Base-by-base conservation (phyloP, 1,140 invertebrate genomes). In the Harpegnathos saltator region DNA sequence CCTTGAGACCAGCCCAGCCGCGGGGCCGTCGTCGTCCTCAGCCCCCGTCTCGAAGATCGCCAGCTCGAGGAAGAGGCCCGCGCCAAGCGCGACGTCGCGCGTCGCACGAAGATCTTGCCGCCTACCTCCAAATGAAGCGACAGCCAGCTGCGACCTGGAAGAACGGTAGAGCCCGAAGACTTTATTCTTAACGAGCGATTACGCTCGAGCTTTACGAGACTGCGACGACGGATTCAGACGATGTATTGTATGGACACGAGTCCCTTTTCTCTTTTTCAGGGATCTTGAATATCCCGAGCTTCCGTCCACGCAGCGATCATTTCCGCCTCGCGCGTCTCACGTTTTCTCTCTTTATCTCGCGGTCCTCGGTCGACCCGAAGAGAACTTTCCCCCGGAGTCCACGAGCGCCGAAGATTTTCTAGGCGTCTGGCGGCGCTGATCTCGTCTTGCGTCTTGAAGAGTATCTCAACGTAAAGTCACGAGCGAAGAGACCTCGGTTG, bases 121-220 rank as follows among this genome's bases (percentile, higher is more conserved):
- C 54, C 17, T 1, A 7, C 19, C 56, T n/a, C 15, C 22, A 58
- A 58, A 4, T 24, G 56, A 44, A 44, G n/a, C 38, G 29, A 33
- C 38, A 1, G 44, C 1, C 22, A 19, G 3, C n/a, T 29, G 24
- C 52, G 52, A 5, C 7, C 61, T 2, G 14, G 72, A 75, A 86
- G 58, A 77, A 87, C 19, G 84, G 78, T 77, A 86, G 72, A 68
- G 44, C 61, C 58, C n/a, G 65, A 83, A n/a, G 44, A n/a, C 1
- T 1, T 52, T 72, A 29, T 19, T 82, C 14, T 62, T 38, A 65
- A 19, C 17, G 26, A 22, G n/a, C 58, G 58, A 24, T 75, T 29
- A 63, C 63, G 72, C 63, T 75, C 38, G 38, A 19, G 7, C 26
- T 33, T 5, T 1, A 1, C 29, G 5, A 33, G 29, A 33, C n/a